Percentiles rank a stretch among this genome's conserved stretches.
phyloP scores from a whole-genome alignment of 2,113 vertebrate genomes.

The Poeciliopsis retropinna region DNA sequence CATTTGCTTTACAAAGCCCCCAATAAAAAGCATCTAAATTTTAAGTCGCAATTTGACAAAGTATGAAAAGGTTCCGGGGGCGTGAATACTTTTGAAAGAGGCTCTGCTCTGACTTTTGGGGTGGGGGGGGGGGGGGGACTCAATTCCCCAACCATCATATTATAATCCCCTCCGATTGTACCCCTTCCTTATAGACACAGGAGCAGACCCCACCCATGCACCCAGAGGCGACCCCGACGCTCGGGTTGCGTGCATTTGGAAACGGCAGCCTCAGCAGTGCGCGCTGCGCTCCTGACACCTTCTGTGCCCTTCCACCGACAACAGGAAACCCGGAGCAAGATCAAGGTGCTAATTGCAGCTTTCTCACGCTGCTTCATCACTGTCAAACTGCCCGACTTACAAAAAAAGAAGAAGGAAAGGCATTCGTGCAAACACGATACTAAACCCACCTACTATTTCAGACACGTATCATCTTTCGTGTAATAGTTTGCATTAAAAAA shows the following conservation, averaged over 20 bases:
- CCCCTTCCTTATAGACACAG: constrained; percentile 13
- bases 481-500: neutral
- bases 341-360: constrained; percentile 72
- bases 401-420: constrained; percentile 9
- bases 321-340: constrained; percentile 59
- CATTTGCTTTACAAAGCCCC: too few species aligned
- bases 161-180: neutral
- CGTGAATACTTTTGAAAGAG: too few species aligned
- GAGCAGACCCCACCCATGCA: constrained; percentile 68
- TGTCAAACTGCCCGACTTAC: constrained; percentile 26
- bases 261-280: constrained; percentile 70
- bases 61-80: too few species aligned
- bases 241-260: constrained; percentile 48
- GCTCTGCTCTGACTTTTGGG: too few species aligned
- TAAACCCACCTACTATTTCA: neutral
- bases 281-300: constrained; percentile 71
- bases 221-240: constrained; percentile 64
- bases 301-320: constrained; percentile 68
- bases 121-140: too few species aligned
- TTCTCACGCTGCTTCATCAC: constrained; percentile 63
- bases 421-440: neutral
- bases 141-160: neutral
- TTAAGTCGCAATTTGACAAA: too few species aligned
- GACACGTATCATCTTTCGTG: too few species aligned
- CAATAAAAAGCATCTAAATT: too few species aligned